Conservation (phyloP, 2,113 vertebrate genomes). For the Atrichornis clamosus region DNA sequence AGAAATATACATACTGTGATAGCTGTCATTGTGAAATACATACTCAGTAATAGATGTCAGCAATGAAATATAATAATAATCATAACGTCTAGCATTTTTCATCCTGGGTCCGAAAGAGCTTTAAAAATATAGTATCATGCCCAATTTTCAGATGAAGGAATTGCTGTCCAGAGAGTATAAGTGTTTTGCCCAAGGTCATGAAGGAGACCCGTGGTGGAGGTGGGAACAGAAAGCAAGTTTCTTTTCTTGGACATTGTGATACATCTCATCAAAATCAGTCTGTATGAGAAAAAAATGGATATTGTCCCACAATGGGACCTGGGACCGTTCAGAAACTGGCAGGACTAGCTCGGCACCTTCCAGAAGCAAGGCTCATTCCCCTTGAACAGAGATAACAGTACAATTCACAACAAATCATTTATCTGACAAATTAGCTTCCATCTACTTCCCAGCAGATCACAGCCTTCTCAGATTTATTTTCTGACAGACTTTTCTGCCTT, state of each 20-base stretch:
- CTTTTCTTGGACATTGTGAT: background rate
- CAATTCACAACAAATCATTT: conserved; percentile 46
- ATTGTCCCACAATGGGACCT: background rate
- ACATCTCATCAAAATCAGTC: background rate
- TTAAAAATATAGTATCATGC: conserved; percentile 4
- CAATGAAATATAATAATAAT: conserved; percentile 54
- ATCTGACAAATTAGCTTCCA: conserved; percentile 57
- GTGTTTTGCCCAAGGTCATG: background rate
- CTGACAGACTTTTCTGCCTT: background rate
- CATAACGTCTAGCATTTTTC: background rate
- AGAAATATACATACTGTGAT: conserved; percentile 58
- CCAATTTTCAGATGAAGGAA: background rate
- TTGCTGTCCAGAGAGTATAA: background rate
- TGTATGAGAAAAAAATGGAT: background rate
- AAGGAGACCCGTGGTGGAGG: background rate
- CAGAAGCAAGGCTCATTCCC: background rate
- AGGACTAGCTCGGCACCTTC: background rate
- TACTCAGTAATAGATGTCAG: conserved; percentile 44
- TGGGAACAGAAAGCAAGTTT: background rate
- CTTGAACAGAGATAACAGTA: conserved; percentile 26
- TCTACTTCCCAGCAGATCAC: conserved; percentile 16
- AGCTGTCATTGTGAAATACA: conserved; percentile 59
- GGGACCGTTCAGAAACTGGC: background rate
- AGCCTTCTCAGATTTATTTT: conserved; percentile 46
- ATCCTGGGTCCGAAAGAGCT: background rate